Conservation (phyloP, 2,888 invertebrate genomes). For the Cinara cedri region DNA sequence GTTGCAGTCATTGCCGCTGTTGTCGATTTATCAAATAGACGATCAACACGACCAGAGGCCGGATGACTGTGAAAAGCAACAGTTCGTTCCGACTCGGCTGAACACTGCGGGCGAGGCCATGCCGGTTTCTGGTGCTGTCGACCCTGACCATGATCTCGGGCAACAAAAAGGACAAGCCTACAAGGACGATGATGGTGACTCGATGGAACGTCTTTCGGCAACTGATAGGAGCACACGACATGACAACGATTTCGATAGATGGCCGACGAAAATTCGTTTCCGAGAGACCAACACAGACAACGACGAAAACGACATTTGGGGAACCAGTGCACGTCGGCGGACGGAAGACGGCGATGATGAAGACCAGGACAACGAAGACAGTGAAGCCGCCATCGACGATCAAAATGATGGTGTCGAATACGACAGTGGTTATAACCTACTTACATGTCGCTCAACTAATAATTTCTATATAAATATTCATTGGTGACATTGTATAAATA, state of each 20-base stretch:
- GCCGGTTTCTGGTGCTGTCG: not conserved
- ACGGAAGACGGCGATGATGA: not conserved
- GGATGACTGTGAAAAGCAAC: too few relatives aligned
- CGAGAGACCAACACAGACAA: not conserved
- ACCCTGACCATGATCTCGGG: too few relatives aligned
- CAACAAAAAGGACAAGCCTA: not conserved
- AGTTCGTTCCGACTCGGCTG: not conserved
- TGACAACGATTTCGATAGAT: not conserved
- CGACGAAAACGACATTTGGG: not conserved
- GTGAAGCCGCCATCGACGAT: not conserved
- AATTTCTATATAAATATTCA: slow-evolving; percentile 26
- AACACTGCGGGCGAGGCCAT: too few relatives aligned
- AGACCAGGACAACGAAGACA: not conserved
- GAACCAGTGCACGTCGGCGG: not conserved
- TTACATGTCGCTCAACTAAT: slow-evolving; percentile 10
- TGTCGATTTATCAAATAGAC: slow-evolving; percentile 33
- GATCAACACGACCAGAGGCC: slow-evolving; percentile 2
- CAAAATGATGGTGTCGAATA: not conserved
- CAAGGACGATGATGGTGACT: not conserved
- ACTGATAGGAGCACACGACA: not conserved
- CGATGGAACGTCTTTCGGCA: not conserved
- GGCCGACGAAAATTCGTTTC: not conserved
- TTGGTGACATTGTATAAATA: slow-evolving; percentile 12
- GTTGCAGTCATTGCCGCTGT: not conserved
- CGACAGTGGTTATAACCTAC: not conserved